Base-by-base conservation (phyloP, 1,140 invertebrate genomes). In the Apis mellifera region DNA sequence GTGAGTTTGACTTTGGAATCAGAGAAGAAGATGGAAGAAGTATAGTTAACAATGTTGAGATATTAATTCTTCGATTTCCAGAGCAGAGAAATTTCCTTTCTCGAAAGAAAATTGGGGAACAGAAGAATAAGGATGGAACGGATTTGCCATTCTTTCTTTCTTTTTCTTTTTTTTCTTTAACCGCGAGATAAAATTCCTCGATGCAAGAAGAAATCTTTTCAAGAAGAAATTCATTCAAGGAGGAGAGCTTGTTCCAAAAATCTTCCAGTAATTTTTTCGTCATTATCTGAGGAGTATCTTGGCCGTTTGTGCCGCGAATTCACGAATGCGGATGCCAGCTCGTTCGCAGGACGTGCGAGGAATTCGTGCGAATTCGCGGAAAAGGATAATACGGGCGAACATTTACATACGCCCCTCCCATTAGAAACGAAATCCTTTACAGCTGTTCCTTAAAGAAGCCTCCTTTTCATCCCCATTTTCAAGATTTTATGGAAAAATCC, bases 361-460 rank as follows among this genome's bases (percentile, higher is more conserved):
- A 89, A 87, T 89, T 87, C 85, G 87, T 73, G 83, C 78, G 82
- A 81, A 84, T 84, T 84, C 82, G 71, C 50, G 77, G 82, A 84
- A 82, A 84, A 84, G 76, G 76, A 85, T 73, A 59, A 48, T 23
- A 52, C 23, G 78, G 21, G 50, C 17, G 60, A 21, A 13, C 59
- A 17, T 54, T 65, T 54, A 74, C 74, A 54, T 52, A 19, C 9
- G 19, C 17, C 23, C 17, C 59, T 75, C 50, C 74, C 74, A 65
- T 76, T 76, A 76, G 23, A 52, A 52, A 48, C 55, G 32, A 60
- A 23, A 74, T 48, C 57, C 55, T 32, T 23, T 60, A 1, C n/a
- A 42, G 55, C 19, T n/a, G 42, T 60, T 13, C 13, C 32, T 74
- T n/a, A n/a, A 48, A 8, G 7, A 48, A 19, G 26, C 21, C 0